Evolutionary conservation across 2,888 invertebrate species (phyloP), one percentile per base, ranked within the genome.

Genomic region (Panzeria rudis): DNA sequence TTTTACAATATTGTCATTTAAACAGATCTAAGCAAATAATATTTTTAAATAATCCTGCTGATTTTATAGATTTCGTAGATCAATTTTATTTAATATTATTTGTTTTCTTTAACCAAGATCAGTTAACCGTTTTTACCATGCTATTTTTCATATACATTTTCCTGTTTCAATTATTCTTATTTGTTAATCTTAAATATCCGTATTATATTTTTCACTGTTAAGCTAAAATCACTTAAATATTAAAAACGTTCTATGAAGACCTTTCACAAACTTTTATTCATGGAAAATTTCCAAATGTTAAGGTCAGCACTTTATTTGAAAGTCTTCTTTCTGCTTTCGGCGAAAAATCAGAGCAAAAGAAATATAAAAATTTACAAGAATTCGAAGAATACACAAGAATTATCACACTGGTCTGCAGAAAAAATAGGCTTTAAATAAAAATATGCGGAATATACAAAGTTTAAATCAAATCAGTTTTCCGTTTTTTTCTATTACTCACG

Each of bases 141-240:
- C 41, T 11, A 35, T 20, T 15, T 52, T 52, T n/a, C 15, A 38
- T n/a, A 11, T 29, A 0, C 17, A 47, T 47, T 66, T 32, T 25
- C 3, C 17, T 61, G 11, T 66, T 66, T 13, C 9, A 20, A n/a
- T 13, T 72, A 13, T 1, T 66, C 11, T 35, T 69, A 29, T 61
- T 61, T n/a, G 8, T 50, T 59, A 66, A 59, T 59, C 59, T 54
- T 1, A 44, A 41, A 64, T 64, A 44, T 72, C 66, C 71, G 66
- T 15, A 50, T 29, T 23, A 13, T 2, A 6, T 52, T 35, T 66
- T 52, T 7, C 20, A 11, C 29, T 29, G 9, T 69, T 35, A 6
- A 13, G 9, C 25, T 61, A 20, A 38, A 32, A 66, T 52, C 38
- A 41, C 25, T 35, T 66, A 6, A 68, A 52, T 17, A n/a, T 15